Percentiles rank a stretch among this genome's conserved stretches.
These are phyloP conservation scores for Cerceris rybyensis DNA, from an alignment of 2,888 invertebrate species.

Conservation along the genomic window DNA sequence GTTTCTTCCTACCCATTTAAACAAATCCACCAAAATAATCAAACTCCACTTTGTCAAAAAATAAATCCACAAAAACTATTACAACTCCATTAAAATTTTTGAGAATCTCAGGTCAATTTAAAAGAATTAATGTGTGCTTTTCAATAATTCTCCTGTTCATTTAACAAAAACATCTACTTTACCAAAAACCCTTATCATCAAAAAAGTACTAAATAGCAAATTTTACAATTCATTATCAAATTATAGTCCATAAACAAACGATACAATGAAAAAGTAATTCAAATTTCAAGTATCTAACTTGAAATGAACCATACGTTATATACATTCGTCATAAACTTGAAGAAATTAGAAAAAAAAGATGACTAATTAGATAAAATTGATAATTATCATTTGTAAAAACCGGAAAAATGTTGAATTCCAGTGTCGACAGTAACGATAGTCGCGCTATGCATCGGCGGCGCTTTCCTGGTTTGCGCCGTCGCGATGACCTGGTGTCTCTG, in stretches of 20 bases:
- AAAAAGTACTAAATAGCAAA: no score
- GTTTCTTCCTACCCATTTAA: no score
- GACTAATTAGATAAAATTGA: background rate
- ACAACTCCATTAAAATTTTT: no score
- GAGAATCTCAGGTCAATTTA: no score
- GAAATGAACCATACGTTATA: background rate
- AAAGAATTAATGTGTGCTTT: no score
- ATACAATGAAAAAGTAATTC: background rate
- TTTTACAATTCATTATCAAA: background rate
- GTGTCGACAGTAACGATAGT: slow-evolving; percentile 84
- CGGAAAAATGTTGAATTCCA: slow-evolving; percentile 72
- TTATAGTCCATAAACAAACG: background rate
- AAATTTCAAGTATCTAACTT: background rate
- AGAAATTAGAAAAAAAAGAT: background rate
- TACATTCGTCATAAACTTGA: background rate
- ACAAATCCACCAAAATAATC: background rate
- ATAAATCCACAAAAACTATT: no score
- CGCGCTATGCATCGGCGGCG: slow-evolving; percentile 85
- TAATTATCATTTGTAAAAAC: background rate
- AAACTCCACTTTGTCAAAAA: no score
- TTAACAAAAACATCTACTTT: no score
- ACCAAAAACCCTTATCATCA: no score
- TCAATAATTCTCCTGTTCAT: no score
- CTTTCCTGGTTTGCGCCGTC: slow-evolving; percentile 85
- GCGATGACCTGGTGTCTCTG: slow-evolving; percentile 87